Conservation (phyloP, 2,797 vertebrate genomes). For the Coregonus suidteri region DNA sequence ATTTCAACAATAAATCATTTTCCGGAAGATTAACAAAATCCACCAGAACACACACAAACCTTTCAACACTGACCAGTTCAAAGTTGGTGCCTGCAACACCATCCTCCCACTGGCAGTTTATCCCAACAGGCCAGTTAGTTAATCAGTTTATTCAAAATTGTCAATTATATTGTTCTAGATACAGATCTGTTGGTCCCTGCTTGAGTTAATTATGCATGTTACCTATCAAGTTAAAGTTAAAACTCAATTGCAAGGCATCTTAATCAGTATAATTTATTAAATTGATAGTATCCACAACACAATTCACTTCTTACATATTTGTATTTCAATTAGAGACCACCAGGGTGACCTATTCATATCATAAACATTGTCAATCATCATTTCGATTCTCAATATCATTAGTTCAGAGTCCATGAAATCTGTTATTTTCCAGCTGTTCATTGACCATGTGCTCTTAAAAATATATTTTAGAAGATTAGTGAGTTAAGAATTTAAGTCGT, state of each 20-base stretch:
- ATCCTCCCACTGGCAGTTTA: neutral
- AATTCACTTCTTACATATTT: neutral
- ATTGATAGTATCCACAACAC: neutral
- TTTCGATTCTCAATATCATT: neutral
- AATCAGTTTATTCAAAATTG: neutral
- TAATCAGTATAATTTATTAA: neutral
- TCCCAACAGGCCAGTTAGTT: neutral
- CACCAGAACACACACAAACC: neutral
- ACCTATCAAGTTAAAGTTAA: neutral
- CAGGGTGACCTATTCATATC: neutral
- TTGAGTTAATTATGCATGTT: neutral
- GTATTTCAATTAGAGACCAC: neutral
- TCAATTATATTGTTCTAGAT: too few relatives aligned
- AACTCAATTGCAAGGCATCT: neutral
- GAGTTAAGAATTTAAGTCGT: neutral
- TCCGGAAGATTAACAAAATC: conserved; percentile 42
- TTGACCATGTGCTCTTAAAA: neutral
- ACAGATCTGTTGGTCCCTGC: too few relatives aligned
- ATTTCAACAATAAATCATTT: conserved; percentile 12
- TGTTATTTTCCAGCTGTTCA: too few relatives aligned
- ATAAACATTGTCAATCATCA: neutral
- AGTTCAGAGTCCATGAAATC: neutral
- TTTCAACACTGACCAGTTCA: neutral
- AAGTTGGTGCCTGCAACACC: neutral
- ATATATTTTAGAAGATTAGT: neutral